Base-by-base conservation (phyloP, 2,797 vertebrate genomes). In the Eremophila alpestris region DNA sequence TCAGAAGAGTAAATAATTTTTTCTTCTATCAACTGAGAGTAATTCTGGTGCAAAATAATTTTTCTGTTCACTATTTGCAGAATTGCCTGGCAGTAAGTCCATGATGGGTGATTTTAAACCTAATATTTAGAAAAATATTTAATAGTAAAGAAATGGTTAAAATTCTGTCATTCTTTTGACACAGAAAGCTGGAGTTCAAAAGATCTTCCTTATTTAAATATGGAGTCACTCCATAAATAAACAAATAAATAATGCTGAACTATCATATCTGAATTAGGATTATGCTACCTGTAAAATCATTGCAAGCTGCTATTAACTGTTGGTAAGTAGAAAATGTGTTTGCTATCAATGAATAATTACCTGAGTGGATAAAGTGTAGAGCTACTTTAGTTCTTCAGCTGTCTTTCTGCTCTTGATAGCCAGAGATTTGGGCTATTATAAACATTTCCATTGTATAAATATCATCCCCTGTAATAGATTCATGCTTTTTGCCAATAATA, bases 191-290 rank as follows among this genome's bases (percentile, higher is more conserved):
- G 19, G 12, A 73, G 5, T 40, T 26, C 16, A 60, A 62, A n/a
- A 71, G 16, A 67, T 52, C 93, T 78, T 76, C 27, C 11, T 84
- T 92, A 18, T 54, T 86, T 79, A 54, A 59, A 26, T 45, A 18
- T 40, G 43, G 34, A 91, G n/a, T 52, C 21, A 94, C n/a, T 65
- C 54, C 93, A 36, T 78, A 95, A 79, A 86, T 60, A 94, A 92
- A 83, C 9, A 65, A 90, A 89, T 18, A 82, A 85, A 91, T 58
- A 21, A 65, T 41, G 13, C 15, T 90, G 16, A 21, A 45, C 24
- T 74, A 22, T 77, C 34, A 54, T 17, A 68, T 17, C 22, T 84
- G 13, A 21, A n/a, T 48, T 46, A 91, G 36, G 24, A 60, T 64
- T 80, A 55, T 56, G 13, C 15, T 41, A 54, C 16, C 27, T 63